These are phyloP conservation scores for Micrasema longulum DNA, from an alignment of 1,140 invertebrate species.

Conservation along the genomic window DNA sequence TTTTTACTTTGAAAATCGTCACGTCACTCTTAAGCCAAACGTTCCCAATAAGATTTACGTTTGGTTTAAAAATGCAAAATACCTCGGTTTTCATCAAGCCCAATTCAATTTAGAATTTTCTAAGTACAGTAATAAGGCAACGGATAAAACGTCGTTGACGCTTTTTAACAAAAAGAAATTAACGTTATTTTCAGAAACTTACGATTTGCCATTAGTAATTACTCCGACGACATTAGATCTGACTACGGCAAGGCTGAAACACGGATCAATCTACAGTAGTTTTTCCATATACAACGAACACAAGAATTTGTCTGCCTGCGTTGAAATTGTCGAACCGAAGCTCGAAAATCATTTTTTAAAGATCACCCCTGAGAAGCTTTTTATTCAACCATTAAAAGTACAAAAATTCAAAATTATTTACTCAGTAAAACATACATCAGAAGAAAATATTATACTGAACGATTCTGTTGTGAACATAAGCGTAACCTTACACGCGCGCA, in stretches of 20 bases:
- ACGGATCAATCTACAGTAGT: not conserved
- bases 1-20: conserved; percentile 32
- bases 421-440: conserved; percentile 6
- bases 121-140: conserved; percentile 27
- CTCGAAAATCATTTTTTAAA: not conserved
- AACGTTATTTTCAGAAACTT: conserved; percentile 38
- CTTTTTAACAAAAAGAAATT: conserved; percentile 33
- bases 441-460: not conserved
- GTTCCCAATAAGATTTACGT: conserved; percentile 14
- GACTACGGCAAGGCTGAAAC: not conserved
- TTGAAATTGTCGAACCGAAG: conserved; percentile 17
- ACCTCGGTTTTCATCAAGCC: conserved; percentile 28
- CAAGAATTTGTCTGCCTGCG: conserved; percentile 12
- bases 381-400: conserved; percentile 25
- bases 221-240: conserved; percentile 27
- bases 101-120: conserved; percentile 39
- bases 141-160: not conserved
- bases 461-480: conserved; percentile 30
- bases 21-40: conserved; percentile 14
- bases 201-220: conserved; percentile 28
- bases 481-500: conserved; percentile 7
- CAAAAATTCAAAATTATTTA: conserved; percentile 25
- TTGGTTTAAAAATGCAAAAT: conserved; percentile 35
- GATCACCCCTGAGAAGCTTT: conserved; percentile 5
- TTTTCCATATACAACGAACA: conserved; percentile 35